Base-by-base conservation (phyloP, 2,888 invertebrate species). In the Aleiodes testaceus region DNA sequence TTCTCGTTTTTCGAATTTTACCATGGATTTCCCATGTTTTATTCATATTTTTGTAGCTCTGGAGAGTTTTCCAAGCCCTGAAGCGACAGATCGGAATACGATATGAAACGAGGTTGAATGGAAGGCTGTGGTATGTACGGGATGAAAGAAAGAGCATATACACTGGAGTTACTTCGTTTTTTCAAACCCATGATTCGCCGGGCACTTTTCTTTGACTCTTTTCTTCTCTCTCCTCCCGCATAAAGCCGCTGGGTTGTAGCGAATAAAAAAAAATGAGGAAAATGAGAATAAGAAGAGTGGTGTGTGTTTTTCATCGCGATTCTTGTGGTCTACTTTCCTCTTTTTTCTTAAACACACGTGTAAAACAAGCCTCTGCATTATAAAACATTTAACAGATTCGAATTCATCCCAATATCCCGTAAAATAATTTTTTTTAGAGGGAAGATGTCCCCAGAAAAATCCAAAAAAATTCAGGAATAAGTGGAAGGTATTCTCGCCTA, bases 81-180 rank as follows among this genome's bases (percentile, higher is more conserved):
- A 67, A 52, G 55, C 61, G 66, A 71, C 76, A 79, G 81, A 82
- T 80, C 66, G 78, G 75, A 78, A 79, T 82, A 81, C 75, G 82
- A 82, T 81, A 82, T 81, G 81, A 81, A 77, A 72, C 69, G 68
- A 47, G 49, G 71, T 36, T 77, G 74, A 80, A 79, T 79, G 73
- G 77, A 69, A 66, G 52, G 50, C 72, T 55, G 64, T 70, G 70
- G 72, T 70, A 66, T 68, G 36, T 70, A 47, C 70, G 55, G 45
- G 9, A 11, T 59, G 50, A 70, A 70, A 70, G 65, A 55, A 68
- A 69, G 61, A 59, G 42, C 52, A 44, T 50, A 44, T 30, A 55
- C n/a, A n/a, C 45, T 42, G 53, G 14, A 16, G 59, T 26, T 26
- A 0, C 3, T 0, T 26, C 5, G 3, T 59, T 42, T 59, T 42